These are phyloP conservation scores for Wiebesia pumilae DNA, from an alignment of 1,140 invertebrate genomes.

Conservation along the genomic window DNA sequence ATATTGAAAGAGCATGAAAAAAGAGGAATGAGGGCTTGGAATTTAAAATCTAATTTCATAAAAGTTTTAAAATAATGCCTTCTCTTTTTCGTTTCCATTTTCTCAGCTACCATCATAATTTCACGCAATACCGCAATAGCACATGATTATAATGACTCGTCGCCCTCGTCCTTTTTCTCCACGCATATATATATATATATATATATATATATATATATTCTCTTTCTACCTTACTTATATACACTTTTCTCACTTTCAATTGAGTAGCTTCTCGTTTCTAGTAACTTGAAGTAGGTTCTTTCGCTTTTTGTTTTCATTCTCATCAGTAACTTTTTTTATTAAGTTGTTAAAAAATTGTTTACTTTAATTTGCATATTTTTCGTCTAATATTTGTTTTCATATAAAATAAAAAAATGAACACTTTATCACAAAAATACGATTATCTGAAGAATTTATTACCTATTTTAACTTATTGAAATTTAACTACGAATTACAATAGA, in stretches of 20 bases:
- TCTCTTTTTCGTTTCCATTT: conserved; percentile 37
- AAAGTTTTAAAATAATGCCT: conserved; percentile 62
- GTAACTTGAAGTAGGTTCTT: neutral
- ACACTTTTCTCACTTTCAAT: neutral
- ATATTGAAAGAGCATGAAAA: neutral
- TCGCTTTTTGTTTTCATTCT: conserved; percentile 20
- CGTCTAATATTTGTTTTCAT: no score
- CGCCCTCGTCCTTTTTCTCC: conserved; percentile 25
- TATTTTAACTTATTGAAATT: no score
- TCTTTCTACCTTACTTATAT: conserved; percentile 26
- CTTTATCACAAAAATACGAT: no score
- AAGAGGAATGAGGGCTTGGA: conserved; percentile 50
- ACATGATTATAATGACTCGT: conserved; percentile 47
- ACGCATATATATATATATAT: no score
- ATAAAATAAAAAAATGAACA: no score
- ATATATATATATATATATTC: conserved; percentile 48
- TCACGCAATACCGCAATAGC: conserved; percentile 54
- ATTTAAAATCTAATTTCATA: conserved; percentile 70
- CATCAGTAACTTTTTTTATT: no score
- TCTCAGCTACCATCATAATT: conserved; percentile 56
- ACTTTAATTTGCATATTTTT: no score
- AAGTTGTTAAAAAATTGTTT: no score
- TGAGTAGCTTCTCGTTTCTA: neutral
- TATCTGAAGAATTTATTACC: no score
- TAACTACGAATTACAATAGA: no score